Evolutionary conservation across 2,888 invertebrate genomes (phyloP), one percentile per base, ranked within the genome.

Genomic region (Leucoptera coffeella): DNA sequence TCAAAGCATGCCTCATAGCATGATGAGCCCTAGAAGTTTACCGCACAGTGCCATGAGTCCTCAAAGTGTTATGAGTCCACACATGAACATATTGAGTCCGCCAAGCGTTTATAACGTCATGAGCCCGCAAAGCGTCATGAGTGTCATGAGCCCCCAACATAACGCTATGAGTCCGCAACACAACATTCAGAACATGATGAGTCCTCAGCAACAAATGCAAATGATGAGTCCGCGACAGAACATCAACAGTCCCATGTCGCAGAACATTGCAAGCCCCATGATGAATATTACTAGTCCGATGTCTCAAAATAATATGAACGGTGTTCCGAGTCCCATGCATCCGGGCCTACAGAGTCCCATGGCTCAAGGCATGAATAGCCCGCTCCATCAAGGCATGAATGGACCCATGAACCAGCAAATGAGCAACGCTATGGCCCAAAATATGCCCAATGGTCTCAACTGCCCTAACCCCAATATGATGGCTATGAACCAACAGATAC

Each of bases 71-170:
- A 61, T 62, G 54, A 64, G 64, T 34, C 61, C 64, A 3, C 61
- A 61, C 15, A 47, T 60, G 29, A 53, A 39, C 28, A 55, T 67
- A 2, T 67, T 67, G 67, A 67, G 67, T 35, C 65, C 65, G 10
- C 61, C 61, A 1, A 65, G 57, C 29, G 50, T 51, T 1, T 60
- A 62, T 29, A 65, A 62, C 27, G 60, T 67, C 1, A 64, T 72
- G 62, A 71, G 71, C 29, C 71, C 71, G 2, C 67, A 65, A 32
- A 67, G 60, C 29, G 60, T 56, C 2, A 64, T 65, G 65, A 67
- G 65, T 28, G 65, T 65, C n/a, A 65, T 65, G 64, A 65, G 64
- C 20, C 64, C 65, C 3, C 65, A 59, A 35, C 61, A 69, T 29
- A 65, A 62, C 21, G 61, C 57, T 1, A 64, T 69, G 67, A 69